Percentiles rank a stretch among this genome's conserved stretches.
phyloP scores from a whole-genome alignment of 1,140 invertebrate genomes.

The Forficula auricularia region DNA sequence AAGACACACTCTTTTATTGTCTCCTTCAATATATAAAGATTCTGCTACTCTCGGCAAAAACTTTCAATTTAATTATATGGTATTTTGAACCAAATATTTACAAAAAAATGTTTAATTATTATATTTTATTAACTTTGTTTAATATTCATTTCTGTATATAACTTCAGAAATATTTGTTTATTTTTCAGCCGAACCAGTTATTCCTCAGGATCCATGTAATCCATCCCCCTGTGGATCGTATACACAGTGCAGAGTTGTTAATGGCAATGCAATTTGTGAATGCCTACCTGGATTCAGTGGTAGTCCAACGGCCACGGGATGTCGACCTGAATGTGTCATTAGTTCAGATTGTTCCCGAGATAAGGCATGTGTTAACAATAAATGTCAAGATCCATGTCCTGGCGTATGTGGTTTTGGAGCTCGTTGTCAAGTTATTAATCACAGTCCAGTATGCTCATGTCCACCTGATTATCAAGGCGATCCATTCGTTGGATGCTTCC shows the following conservation, averaged over 20 bases:
- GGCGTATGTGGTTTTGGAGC: slow-evolving; percentile 51
- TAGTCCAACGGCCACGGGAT: slow-evolving; percentile 33
- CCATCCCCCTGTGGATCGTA: slow-evolving; percentile 59
- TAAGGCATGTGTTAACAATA: slow-evolving; percentile 50
- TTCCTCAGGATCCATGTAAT: slow-evolving; percentile 39
- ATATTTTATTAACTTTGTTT: too few species aligned
- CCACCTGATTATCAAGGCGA: slow-evolving; percentile 48
- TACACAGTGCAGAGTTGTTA: slow-evolving; percentile 40
- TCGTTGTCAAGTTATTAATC: slow-evolving; percentile 51
- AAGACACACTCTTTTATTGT: too few species aligned
- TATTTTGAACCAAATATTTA: too few species aligned
- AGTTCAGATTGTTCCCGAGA: slow-evolving; percentile 55
- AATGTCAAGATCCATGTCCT: slow-evolving; percentile 54
- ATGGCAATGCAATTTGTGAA: slow-evolving; percentile 45
- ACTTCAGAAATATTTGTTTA: too few species aligned
- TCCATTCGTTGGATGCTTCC: slow-evolving; percentile 51
- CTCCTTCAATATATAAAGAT: too few species aligned
- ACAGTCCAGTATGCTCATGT: slow-evolving; percentile 64
- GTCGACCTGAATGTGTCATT: slow-evolving; percentile 53
- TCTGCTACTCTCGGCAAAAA: too few species aligned
- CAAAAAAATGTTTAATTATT: too few species aligned
- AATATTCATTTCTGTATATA: too few species aligned
- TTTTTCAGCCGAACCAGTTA: slow-evolving; percentile 18
- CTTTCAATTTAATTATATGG: too few species aligned
- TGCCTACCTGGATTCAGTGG: slow-evolving; percentile 50